These are phyloP conservation scores for Salpingus planirostris DNA, from an alignment of 2,888 invertebrate species.

Conservation along the genomic window DNA sequence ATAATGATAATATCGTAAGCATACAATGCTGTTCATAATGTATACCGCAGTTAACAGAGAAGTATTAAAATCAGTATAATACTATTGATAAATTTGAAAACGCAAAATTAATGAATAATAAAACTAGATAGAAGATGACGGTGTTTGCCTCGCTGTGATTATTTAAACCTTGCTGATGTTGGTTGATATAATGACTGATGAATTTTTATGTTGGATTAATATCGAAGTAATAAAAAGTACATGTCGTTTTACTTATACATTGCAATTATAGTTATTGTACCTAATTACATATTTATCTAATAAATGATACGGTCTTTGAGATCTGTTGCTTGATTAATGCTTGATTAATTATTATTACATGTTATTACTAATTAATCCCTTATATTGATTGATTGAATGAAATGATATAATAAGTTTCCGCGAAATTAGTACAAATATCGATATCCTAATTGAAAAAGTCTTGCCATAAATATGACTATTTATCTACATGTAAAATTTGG, in stretches of 20 bases:
- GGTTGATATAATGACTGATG: constrained; percentile 5
- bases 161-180: constrained; percentile 14
- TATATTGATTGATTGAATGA: too few relatives aligned
- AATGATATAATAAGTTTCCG: constrained; percentile 6
- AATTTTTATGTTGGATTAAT: constrained; percentile 1
- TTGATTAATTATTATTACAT: constrained; percentile 5
- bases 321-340: constrained; percentile 16
- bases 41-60: constrained; percentile 14
- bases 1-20: too few relatives aligned
- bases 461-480: constrained; percentile 10
- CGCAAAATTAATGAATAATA: too few relatives aligned
- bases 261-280: too few relatives aligned
- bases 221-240: too few relatives aligned
- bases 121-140: constrained; percentile 13
- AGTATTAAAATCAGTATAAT: constrained; percentile 15
- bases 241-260: too few relatives aligned
- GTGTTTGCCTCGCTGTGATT: constrained; percentile 29
- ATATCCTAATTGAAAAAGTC: constrained; percentile 11
- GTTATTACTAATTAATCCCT: constrained; percentile 13
- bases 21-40: constrained; percentile 10
- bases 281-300: constrained; percentile 1
- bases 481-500: constrained; percentile 5
- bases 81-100: too few relatives aligned
- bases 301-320: constrained; percentile 9
- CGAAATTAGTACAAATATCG: constrained; percentile 15